Evolutionary conservation across 2,888 invertebrate genomes (phyloP), one percentile per base, ranked within the genome.

Genomic region (Cryptops parisi): DNA sequence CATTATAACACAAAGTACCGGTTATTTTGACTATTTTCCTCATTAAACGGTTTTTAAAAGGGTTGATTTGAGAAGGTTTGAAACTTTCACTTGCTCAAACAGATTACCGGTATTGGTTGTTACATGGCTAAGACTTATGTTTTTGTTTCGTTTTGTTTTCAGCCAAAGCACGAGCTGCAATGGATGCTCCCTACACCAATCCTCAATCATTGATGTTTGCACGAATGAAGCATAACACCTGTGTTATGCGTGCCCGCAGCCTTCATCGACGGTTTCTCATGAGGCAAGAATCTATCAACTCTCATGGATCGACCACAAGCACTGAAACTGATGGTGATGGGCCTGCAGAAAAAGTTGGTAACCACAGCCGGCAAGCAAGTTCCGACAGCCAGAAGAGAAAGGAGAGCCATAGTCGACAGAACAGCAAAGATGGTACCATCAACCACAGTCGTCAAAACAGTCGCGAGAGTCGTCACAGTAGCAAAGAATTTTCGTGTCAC

Each of bases 101-200:
- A n/a, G n/a, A n/a, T n/a, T n/a, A n/a, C n/a, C n/a, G n/a, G n/a
- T n/a, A n/a, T n/a, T n/a, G n/a, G n/a, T n/a, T n/a, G n/a, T n/a
- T n/a, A n/a, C n/a, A n/a, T n/a, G n/a, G n/a, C n/a, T n/a, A n/a
- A 33, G 15, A 33, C 15, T 33, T 15, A 33, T 33, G 6, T 33
- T 51, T 24, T 40, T 51, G 41, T 44, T 44, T 17, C 1, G 3
- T 47, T 3, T 46, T n/a, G n/a, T n/a, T n/a, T 44, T 26, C 38
- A 60, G 60, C 61, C 2, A 84, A 88, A 69, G 87, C 89, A 0
- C 75, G 89, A 54, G 86, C 84, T 1, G 91, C 91, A 1, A 89
- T 91, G 89, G 88, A 90, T 60, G 88, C 89, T 0, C 90, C 89
- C 0, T 90, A 89, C 63, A 88, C 88, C 65, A 88, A 89, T 68